phyloP scores from a whole-genome alignment of 2,113 vertebrate genomes.

The Phoxinus phoxinus region DNA sequence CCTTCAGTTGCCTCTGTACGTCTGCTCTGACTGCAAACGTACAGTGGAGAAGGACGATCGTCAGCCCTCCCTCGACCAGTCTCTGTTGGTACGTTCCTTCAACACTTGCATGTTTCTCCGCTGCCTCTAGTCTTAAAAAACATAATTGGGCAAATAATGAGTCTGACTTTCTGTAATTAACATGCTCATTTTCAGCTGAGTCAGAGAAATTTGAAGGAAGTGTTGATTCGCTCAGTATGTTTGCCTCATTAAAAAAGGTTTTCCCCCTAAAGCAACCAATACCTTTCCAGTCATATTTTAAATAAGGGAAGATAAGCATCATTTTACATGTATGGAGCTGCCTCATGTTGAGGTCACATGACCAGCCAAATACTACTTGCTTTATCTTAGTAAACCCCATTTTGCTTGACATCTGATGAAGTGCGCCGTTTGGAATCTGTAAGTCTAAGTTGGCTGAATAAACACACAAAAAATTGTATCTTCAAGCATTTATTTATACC shows the following conservation, averaged over 20 bases:
- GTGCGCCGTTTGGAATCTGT: neutral
- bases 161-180: neutral
- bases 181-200: neutral
- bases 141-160: conserved; percentile 8
- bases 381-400: neutral
- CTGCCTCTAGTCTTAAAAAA: neutral
- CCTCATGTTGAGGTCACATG: neutral
- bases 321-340: neutral
- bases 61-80: conserved; percentile 83
- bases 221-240: neutral
- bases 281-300: neutral
- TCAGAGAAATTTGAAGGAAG: neutral
- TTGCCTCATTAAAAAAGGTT: neutral
- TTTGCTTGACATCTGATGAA: neutral
- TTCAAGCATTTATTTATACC: no score
- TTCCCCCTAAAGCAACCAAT: neutral
- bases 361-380: neutral
- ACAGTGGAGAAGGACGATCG: conserved; percentile 93
- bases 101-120: neutral
- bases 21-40: conserved; percentile 92
- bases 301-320: neutral
- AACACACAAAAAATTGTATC: neutral
- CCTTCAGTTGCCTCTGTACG: conserved; percentile 94
- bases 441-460: neutral
- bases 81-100: conserved; percentile 80